Conservation (phyloP, 2,888 invertebrate genomes). For the Operophtera brumata region DNA sequence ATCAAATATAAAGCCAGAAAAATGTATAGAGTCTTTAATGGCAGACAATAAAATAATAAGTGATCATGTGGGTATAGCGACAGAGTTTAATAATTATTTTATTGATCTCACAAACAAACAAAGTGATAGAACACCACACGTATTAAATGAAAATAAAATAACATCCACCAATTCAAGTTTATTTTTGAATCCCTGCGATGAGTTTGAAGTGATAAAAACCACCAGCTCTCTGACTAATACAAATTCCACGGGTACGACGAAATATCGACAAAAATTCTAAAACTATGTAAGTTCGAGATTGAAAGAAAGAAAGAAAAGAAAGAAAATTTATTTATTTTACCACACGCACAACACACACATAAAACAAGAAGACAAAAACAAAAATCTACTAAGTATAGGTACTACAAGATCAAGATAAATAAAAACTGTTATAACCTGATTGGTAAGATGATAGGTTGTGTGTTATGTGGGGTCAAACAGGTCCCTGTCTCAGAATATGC, state of each 20-base stretch:
- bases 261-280: constrained; percentile 6
- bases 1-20: not conserved
- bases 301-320: too few species aligned
- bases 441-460: too few species aligned
- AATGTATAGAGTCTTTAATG: not conserved
- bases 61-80: not conserved
- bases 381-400: too few species aligned
- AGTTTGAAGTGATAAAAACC: too few species aligned
- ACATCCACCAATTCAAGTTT: not conserved
- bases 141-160: not conserved
- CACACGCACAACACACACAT: too few species aligned
- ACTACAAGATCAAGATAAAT: too few species aligned
- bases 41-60: not conserved
- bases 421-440: too few species aligned
- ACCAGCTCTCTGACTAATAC: constrained; percentile 11
- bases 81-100: too few species aligned
- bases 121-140: not conserved
- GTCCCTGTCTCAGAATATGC: too few species aligned
- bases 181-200: not conserved
- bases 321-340: too few species aligned
- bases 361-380: too few species aligned
- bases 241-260: constrained; percentile 9
- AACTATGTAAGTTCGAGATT: constrained; percentile 1
- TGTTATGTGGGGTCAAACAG: too few species aligned
- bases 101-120: not conserved